phyloP scores from a whole-genome alignment of 2,113 vertebrate genomes.

The Glaucidium brasilianum region DNA sequence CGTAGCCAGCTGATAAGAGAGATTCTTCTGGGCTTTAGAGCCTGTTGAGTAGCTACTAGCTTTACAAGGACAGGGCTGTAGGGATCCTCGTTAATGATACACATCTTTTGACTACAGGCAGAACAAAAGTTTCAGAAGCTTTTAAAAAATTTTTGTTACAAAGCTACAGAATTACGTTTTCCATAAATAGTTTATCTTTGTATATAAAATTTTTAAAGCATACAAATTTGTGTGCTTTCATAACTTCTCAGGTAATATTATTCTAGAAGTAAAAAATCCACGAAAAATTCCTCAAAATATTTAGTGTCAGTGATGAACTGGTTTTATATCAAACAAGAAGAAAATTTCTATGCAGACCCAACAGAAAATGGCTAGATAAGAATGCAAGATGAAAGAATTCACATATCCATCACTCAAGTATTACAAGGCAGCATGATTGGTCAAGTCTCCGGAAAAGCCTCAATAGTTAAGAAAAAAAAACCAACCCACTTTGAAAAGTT shows the following conservation, averaged over 20 bases:
- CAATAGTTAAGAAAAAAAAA: not conserved
- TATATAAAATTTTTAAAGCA: not conserved
- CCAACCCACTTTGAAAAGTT: not conserved
- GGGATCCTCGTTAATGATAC: not conserved
- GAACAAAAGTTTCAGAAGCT: not conserved
- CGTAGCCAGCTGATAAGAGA: not conserved
- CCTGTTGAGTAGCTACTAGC: not conserved
- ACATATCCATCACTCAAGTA: not conserved
- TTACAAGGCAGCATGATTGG: not conserved
- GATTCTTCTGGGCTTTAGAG: not conserved
- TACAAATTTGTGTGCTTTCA: accelerated
- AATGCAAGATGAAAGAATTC: not conserved
- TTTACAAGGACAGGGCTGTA: not conserved
- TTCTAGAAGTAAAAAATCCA: not conserved
- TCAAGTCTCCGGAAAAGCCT: not conserved
- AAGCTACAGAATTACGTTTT: not conserved
- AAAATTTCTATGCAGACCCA: not conserved
- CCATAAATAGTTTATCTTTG: not conserved
- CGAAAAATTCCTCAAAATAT: not conserved
- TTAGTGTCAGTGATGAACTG: not conserved
- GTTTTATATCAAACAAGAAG: not conserved
- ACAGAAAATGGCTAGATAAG: not conserved
- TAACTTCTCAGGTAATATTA: not conserved
- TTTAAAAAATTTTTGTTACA: not conserved
- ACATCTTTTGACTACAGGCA: accelerated